Percentiles rank a stretch among this genome's conserved stretches.
phyloP scores from a whole-genome alignment of 2,888 invertebrate species.

The Himalopsyche anomala region DNA sequence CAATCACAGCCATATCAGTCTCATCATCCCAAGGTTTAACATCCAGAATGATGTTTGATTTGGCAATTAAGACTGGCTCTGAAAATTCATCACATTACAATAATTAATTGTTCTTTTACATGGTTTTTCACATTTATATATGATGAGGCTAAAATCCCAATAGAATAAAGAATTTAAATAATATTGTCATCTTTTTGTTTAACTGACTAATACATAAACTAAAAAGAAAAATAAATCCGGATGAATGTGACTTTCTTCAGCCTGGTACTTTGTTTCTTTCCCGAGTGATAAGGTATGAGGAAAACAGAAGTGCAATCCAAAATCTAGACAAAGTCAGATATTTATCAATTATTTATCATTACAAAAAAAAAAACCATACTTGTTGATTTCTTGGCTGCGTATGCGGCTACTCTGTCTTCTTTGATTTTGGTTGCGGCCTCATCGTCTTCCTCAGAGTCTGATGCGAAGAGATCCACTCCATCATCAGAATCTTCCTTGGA shows the following conservation, averaged over 20 bases:
- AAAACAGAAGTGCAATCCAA: not conserved
- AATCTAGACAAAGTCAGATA: not conserved
- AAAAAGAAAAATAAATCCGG: too few species aligned
- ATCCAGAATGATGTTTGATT: slow-evolving; percentile 95
- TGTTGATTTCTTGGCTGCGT: slow-evolving; percentile 93
- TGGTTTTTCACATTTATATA: too few species aligned
- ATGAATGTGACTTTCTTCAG: too few species aligned
- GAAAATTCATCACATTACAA: slow-evolving; percentile 64
- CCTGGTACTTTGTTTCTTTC: not conserved
- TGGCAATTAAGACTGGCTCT: slow-evolving; percentile 93
- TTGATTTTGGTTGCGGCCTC: slow-evolving; percentile 85
- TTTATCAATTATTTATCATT: too few species aligned
- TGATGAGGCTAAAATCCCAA: too few species aligned
- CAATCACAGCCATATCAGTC: slow-evolving; percentile 93
- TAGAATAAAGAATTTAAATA: too few species aligned
- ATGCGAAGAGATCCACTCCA: slow-evolving; percentile 88
- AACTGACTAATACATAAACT: too few species aligned
- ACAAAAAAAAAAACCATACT: slow-evolving; percentile 73
- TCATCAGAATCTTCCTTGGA: slow-evolving; percentile 80
- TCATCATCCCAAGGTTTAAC: slow-evolving; percentile 96
- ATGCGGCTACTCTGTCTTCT: slow-evolving; percentile 91
- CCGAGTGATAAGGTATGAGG: not conserved
- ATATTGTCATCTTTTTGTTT: too few species aligned
- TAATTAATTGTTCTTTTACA: too few species aligned
- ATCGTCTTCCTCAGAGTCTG: slow-evolving; percentile 88